Evolutionary conservation across 2,888 invertebrate species (phyloP).

Genomic region (Lottia gigantea): DNA sequence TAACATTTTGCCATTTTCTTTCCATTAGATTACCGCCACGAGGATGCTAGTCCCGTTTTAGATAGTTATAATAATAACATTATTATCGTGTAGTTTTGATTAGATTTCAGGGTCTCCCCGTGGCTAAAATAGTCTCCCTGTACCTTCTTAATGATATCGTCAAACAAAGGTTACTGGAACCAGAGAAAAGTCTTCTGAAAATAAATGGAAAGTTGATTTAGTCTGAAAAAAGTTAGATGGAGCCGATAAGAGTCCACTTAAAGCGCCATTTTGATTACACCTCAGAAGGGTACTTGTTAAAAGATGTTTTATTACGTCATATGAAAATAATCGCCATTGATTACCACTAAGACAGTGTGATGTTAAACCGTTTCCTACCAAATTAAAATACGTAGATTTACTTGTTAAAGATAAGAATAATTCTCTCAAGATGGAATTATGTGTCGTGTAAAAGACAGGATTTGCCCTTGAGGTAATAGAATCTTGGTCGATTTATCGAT

Average conservation of each 20-base stretch:
- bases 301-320: constrained; percentile 1
- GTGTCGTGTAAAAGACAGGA: background rate
- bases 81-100: no score
- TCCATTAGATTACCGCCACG: no score
- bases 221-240: no score
- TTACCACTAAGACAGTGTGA: background rate
- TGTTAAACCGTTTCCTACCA: background rate
- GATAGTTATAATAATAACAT: no score
- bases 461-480: constrained; percentile 7
- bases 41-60: no score
- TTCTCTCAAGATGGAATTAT: background rate
- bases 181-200: no score
- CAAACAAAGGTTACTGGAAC: no score
- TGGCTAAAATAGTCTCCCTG: no score
- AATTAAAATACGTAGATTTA: constrained; percentile 7
- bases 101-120: no score
- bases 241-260: background rate
- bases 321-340: background rate
- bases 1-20: no score
- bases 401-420: constrained; percentile 6
- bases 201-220: no score
- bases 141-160: no score
- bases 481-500: constrained; percentile 8
- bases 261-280: background rate
- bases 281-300: background rate